These are phyloP conservation scores for Cryptotermes secundus DNA, from an alignment of 1,140 invertebrate genomes.

Conservation along the genomic window DNA sequence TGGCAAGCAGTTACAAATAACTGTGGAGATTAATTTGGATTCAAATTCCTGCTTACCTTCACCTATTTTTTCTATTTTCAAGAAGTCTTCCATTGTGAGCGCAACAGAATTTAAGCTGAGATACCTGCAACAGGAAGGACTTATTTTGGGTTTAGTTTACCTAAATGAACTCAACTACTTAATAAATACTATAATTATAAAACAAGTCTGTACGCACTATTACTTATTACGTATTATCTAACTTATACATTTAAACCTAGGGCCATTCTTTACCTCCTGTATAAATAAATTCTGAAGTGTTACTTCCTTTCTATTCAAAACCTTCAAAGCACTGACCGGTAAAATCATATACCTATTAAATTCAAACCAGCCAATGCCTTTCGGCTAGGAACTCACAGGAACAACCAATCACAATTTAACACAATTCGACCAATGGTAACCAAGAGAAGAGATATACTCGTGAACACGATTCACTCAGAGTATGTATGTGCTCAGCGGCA, in stretches of 20 bases:
- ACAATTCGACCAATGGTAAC: no score
- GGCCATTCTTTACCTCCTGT: neutral
- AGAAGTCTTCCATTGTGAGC: slow-evolving; percentile 79
- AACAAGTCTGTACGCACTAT: neutral
- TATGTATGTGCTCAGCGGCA: no score
- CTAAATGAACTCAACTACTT: neutral
- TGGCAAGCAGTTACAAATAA: neutral
- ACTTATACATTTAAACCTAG: no score
- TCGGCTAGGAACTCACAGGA: no score
- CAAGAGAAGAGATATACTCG: no score
- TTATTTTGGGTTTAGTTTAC: neutral
- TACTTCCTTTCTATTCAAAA: neutral
- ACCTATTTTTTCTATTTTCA: slow-evolving; percentile 93
- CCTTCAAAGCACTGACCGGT: neutral
- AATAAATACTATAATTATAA: neutral
- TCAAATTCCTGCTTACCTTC: slow-evolving; percentile 61
- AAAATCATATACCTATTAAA: neutral
- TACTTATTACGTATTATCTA: no score
- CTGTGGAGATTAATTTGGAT: neutral
- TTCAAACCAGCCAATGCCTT: neutral
- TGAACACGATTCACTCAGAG: no score
- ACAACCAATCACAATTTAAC: no score
- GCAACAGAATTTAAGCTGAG: slow-evolving; percentile 17
- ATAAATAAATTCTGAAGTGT: neutral
- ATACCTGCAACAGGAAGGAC: neutral